Evolutionary conservation across 2,113 vertebrate genomes (phyloP).

Genomic region (Atractosteus spatula): DNA sequence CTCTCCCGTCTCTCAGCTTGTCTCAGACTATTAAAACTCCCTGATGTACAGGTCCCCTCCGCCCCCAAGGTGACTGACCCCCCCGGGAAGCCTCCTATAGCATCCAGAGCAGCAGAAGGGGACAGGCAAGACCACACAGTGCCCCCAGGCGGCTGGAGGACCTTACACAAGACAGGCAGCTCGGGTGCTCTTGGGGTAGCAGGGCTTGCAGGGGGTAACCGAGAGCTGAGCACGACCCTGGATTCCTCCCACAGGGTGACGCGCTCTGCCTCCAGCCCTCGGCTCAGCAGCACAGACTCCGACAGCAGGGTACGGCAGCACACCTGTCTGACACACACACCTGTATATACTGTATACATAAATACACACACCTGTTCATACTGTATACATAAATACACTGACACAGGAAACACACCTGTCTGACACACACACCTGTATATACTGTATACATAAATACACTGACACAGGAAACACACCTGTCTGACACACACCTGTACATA

Average conservation of each 20-base stretch:
- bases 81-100: conserved; percentile 49
- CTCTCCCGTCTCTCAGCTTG: background rate
- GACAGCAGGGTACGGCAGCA: conserved; percentile 59
- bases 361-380: background rate
- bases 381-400: background rate
- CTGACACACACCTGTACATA: too few species aligned
- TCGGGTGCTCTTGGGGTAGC: conserved; percentile 63
- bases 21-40: too few species aligned
- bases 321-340: background rate
- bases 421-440: background rate
- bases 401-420: background rate
- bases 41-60: background rate
- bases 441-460: background rate
- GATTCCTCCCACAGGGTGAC: conserved; percentile 57
- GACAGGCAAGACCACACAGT: conserved; percentile 30
- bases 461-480: background rate
- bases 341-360: too few species aligned
- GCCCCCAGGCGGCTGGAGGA: conserved; percentile 69
- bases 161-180: conserved; percentile 70
- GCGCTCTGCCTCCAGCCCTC: conserved; percentile 72
- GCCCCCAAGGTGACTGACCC: background rate
- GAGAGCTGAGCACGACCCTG: conserved; percentile 45
- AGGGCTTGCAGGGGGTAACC: conserved; percentile 33
- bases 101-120: conserved; percentile 16
- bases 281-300: conserved; percentile 60